Base-by-base conservation (phyloP, 64 coral and sea anemone species). In the Actinia equina region DNA sequence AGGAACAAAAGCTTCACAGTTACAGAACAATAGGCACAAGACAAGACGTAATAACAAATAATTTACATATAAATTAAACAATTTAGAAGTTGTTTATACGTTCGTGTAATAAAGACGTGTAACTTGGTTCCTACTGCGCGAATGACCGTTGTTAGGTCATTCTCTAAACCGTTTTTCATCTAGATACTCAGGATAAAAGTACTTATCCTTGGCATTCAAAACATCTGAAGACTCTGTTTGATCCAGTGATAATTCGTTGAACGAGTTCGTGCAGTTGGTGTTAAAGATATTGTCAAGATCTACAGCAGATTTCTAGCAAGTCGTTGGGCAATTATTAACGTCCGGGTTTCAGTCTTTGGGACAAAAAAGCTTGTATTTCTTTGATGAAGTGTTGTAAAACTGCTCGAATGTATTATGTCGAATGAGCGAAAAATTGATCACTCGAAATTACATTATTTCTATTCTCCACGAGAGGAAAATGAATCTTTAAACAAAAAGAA, bases 31-130 rank as follows among this genome's bases (percentile, higher is more conserved):
- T 74, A 74, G 69, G 10, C 69, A 30, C 69, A 74, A 74, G 69
- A 74, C 69, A 74, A 25, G 26, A 74, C 69, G 69, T 41, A 74
- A 74, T 74, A 74, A 74, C 69, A 74, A 41, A 74, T 74, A 30
- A 82, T 82, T 82, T 82, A 82, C 80, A 82, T 82, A 82, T 30
- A 82, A 82, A 82, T 82, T 82, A 82, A 51, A 57, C 80, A 82
- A 82, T 52, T n/a, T 82, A 10, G 80, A 42, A 30, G 10, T 82
- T 82, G 80, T 82, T 82, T 82, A 52, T 52, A 45, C 78, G 78
- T 81, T 27, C 6, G 17, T 82, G 25, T 45, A 17, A 57, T 30
- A 42, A 82, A 57, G 53, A 74, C n/a, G 10, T 14, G 26, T 74
- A 74, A 74, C 69, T 41, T 25, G 69, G 4, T 74, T 12, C 69